A percentile compares a stretch with the other conserved stretches of the same genome.
Evolutionary conservation across 2,113 vertebrate species (phyloP).

Genomic region (Crotalus viridis): DNA sequence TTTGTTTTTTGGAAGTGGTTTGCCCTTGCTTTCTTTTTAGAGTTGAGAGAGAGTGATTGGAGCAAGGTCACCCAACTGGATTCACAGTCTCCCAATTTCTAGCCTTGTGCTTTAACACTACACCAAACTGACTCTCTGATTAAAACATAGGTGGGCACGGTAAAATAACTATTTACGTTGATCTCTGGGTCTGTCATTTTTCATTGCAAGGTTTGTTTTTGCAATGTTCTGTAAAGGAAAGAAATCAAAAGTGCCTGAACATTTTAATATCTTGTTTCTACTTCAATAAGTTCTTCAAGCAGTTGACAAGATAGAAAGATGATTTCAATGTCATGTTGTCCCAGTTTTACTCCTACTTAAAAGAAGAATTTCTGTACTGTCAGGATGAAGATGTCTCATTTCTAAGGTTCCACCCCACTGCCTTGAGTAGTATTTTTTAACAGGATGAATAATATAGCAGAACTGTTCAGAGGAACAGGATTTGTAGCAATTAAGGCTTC

Average conservation of each 20-base stretch:
- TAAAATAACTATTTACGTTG: background rate
- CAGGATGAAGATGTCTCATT: conserved; percentile 30
- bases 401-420: conserved; percentile 16
- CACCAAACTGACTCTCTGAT: background rate
- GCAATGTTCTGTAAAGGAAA: background rate
- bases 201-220: background rate
- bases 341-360: conserved; percentile 5
- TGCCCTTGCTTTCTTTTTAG: background rate
- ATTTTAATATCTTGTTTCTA: conserved; percentile 19
- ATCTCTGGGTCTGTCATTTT: background rate
- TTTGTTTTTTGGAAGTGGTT: background rate
- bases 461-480: background rate
- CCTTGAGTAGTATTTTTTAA: conserved; percentile 23
- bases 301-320: conserved; percentile 2
- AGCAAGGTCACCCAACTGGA: background rate
- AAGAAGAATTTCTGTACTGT: background rate
- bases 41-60: background rate
- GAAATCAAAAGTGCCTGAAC: conserved; percentile 4
- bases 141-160: background rate
- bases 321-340: conserved; percentile 1
- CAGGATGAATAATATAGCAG: conserved; percentile 6
- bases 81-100: background rate
- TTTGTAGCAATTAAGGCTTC: background rate
- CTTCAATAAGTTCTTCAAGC: conserved; percentile 24
- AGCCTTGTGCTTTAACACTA: background rate